These are phyloP conservation scores for Lymantria dispar DNA, from an alignment of 2,888 invertebrate species.

Conservation along the genomic window DNA sequence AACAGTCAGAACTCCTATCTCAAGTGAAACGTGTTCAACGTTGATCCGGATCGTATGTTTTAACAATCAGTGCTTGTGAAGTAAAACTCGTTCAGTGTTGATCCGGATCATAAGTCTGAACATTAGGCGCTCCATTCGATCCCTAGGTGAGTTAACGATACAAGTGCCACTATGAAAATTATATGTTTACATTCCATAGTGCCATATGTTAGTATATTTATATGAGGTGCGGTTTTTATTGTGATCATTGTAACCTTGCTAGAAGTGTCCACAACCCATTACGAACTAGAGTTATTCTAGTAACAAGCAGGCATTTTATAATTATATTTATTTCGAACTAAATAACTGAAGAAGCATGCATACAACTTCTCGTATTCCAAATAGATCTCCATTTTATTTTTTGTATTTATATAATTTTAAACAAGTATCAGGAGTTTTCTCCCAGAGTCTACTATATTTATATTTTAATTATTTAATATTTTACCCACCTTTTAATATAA, in stretches of 20 bases:
- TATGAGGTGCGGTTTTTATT: constrained; percentile 22
- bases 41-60: too few relatives aligned
- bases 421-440: constrained; percentile 4
- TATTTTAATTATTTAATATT: too few relatives aligned
- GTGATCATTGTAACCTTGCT: constrained; percentile 3
- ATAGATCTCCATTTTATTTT: constrained; percentile 5
- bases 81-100: too few relatives aligned
- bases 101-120: too few relatives aligned
- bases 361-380: constrained; percentile 17
- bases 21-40: too few relatives aligned
- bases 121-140: not conserved
- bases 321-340: not conserved
- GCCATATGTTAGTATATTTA: constrained; percentile 49
- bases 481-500: too few relatives aligned
- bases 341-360: constrained; percentile 10
- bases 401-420: constrained; percentile 6
- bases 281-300: not conserved
- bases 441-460: not conserved
- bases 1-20: too few relatives aligned
- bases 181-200: constrained; percentile 77
- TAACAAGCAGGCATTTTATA: not conserved
- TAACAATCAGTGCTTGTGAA: not conserved
- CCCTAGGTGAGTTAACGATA: not conserved
- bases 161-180: constrained; percentile 68
- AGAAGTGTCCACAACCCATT: not conserved